phyloP scores from a whole-genome alignment of 2,888 invertebrate species.

The Escarpia spicata region DNA sequence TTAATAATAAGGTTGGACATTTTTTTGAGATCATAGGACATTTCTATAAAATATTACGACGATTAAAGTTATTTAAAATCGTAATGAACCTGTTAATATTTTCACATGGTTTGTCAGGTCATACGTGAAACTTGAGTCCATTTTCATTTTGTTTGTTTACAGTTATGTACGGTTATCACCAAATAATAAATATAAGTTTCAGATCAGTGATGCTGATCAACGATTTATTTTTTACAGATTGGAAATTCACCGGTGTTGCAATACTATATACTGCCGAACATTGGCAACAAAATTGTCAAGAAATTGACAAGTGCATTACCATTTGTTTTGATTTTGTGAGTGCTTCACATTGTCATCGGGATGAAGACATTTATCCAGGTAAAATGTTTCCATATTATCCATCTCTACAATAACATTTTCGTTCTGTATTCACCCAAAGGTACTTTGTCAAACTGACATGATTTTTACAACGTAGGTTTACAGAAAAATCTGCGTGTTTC shows the following conservation, averaged over 20 bases:
- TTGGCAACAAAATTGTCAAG: background rate
- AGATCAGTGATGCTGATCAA: background rate
- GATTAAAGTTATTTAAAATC: background rate
- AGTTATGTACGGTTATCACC: background rate
- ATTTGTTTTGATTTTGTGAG: background rate
- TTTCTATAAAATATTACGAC: background rate
- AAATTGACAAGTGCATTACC: background rate
- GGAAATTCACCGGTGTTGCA: background rate
- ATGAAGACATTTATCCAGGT: background rate
- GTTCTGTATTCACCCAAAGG: background rate
- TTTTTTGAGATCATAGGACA: background rate
- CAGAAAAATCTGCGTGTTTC: background rate
- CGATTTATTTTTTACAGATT: background rate
- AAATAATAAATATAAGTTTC: background rate
- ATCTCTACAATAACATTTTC: background rate
- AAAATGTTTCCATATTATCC: background rate
- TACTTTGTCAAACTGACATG: background rate
- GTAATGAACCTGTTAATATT: background rate
- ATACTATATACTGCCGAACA: background rate
- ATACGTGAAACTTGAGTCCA: background rate
- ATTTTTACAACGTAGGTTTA: constrained; percentile 6
- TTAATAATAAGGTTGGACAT: background rate
- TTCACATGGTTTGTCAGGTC: constrained; percentile 16
- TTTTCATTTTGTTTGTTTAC: background rate
- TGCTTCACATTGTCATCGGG: background rate